These are phyloP conservation scores for Lottia scabra DNA, from an alignment of 2,888 invertebrate genomes.

Conservation along the genomic window DNA sequence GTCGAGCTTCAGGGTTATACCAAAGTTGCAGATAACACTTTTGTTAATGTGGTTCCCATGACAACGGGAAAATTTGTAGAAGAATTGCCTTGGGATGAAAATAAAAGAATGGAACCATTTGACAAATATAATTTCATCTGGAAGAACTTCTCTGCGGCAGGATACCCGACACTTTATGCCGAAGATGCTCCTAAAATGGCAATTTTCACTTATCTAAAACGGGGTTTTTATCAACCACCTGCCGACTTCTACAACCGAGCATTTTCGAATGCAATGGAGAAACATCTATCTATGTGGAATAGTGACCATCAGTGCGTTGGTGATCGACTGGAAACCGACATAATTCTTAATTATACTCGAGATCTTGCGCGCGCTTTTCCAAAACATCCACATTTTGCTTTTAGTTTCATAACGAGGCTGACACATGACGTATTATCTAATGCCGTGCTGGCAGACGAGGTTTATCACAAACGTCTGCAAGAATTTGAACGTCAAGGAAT, in stretches of 20 bases:
- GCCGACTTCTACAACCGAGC: conserved; percentile 88
- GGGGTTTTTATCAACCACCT: conserved; percentile 81
- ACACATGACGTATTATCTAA: conserved; percentile 88
- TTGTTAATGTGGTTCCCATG: conserved; percentile 87
- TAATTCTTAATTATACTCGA: conserved; percentile 76
- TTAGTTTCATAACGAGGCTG: conserved; percentile 86
- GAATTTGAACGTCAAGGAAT: conserved; percentile 64
- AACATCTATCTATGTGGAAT: conserved; percentile 53
- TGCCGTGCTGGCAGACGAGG: conserved; percentile 80
- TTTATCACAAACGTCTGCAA: conserved; percentile 75
- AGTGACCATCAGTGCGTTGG: conserved; percentile 76
- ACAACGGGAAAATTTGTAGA: conserved; percentile 70
- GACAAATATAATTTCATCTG: conserved; percentile 80
- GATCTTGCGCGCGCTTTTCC: conserved; percentile 75
- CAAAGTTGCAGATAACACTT: conserved; percentile 95
- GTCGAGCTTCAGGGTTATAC: conserved; percentile 89
- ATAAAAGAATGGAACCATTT: conserved; percentile 32
- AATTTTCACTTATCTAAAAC: conserved; percentile 83
- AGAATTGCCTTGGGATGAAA: conserved; percentile 41
- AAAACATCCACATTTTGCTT: conserved; percentile 79
- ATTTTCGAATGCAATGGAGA: conserved; percentile 75
- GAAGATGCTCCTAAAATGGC: conserved; percentile 86
- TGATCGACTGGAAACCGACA: conserved; percentile 77
- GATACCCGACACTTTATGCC: conserved; percentile 83
- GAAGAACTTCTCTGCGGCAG: conserved; percentile 81